Conservation (phyloP, 2,797 vertebrate genomes). For the Chrysocyon brachyurus region DNA sequence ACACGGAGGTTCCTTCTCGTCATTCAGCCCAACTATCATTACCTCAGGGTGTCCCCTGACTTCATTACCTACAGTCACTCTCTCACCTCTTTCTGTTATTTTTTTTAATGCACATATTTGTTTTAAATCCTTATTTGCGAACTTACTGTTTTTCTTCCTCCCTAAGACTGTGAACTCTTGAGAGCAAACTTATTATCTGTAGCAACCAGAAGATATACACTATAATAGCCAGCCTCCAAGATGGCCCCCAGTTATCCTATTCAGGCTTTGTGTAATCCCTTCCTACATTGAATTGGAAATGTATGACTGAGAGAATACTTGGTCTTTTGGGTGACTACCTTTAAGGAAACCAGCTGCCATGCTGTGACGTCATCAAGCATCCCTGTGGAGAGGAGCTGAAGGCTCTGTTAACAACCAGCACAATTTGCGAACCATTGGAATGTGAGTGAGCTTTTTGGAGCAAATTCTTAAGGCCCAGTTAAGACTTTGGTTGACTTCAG, state of each 20-base stretch:
- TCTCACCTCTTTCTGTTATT: neutral
- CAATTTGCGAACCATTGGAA: neutral
- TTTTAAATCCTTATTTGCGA: conserved; percentile 39
- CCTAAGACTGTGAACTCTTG: neutral
- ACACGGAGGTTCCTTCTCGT: neutral
- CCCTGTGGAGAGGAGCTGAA: neutral
- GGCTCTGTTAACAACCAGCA: neutral
- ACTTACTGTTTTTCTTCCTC: conserved; percentile 12
- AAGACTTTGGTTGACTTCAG: neutral
- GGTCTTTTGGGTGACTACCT: neutral
- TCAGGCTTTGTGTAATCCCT: neutral
- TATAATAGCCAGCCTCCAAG: neutral
- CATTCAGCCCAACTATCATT: neutral
- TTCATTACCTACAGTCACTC: neutral
- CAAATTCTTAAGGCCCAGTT: neutral
- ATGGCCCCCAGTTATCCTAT: neutral
- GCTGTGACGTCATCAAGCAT: neutral
- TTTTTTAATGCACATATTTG: neutral
- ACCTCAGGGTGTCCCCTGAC: neutral
- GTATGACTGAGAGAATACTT: neutral
- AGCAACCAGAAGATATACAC: neutral
- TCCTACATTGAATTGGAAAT: neutral
- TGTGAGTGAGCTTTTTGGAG: neutral
- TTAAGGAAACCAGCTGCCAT: neutral
- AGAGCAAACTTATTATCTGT: neutral